Conservation (phyloP, 2,113 vertebrate species). For the Dipodomys merriami region DNA sequence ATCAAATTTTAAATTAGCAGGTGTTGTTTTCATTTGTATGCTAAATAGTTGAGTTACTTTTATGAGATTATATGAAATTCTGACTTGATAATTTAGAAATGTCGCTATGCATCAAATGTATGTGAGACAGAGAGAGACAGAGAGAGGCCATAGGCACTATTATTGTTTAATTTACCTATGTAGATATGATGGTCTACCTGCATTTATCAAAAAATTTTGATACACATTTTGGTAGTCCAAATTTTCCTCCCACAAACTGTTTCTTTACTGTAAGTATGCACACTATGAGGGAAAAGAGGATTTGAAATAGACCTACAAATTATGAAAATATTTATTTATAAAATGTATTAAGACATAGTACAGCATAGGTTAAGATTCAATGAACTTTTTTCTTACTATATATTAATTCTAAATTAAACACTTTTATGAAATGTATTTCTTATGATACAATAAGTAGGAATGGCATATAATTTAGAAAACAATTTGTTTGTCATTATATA, state of each 20-base stretch:
- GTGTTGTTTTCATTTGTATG: conserved; percentile 23
- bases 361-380: background rate
- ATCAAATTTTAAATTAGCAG: conserved; percentile 36
- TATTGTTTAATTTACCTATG: background rate
- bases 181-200: background rate
- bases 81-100: background rate
- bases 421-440: background rate
- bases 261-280: background rate
- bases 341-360: background rate
- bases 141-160: background rate
- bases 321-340: background rate
- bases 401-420: background rate
- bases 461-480: background rate
- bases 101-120: background rate
- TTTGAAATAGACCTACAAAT: background rate
- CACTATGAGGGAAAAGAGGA: background rate
- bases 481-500: background rate
- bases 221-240: background rate
- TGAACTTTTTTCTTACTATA: background rate
- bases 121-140: background rate
- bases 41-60: background rate
- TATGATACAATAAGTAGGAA: background rate
- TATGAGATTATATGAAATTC: conserved; percentile 20
- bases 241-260: background rate
- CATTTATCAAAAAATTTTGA: background rate